Evolutionary conservation across 1,140 invertebrate genomes (phyloP).

Genomic region (Drosophila suzukii): DNA sequence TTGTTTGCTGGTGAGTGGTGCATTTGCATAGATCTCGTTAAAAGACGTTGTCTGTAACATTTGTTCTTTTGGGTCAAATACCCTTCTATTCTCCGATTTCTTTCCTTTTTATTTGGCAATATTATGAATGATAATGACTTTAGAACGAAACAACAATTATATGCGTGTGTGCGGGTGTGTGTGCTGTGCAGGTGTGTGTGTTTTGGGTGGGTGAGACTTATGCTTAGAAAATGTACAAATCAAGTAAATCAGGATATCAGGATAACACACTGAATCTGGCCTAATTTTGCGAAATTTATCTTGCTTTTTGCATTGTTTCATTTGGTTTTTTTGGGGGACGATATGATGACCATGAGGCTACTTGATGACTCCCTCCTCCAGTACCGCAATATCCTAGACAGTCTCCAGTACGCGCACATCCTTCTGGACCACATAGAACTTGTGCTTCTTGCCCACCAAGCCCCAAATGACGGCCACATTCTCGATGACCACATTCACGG

Average conservation of each 20-base stretch:
- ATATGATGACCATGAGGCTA: constrained; percentile 29
- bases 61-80: constrained; percentile 17
- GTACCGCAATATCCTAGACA: constrained; percentile 44
- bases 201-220: constrained; percentile 23
- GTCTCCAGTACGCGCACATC: constrained; percentile 87
- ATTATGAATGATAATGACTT: constrained; percentile 23
- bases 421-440: constrained; percentile 98
- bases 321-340: constrained; percentile 35
- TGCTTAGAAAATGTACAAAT: constrained; percentile 57
- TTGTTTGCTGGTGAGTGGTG: constrained; percentile 24
- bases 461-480: constrained; percentile 97
- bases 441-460: constrained; percentile 95
- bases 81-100: constrained; percentile 11
- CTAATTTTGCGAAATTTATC: constrained; percentile 45
- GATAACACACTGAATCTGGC: constrained; percentile 18
- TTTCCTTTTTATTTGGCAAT: constrained; percentile 29
- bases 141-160: constrained; percentile 59
- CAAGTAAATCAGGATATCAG: constrained; percentile 40
- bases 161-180: constrained; percentile 17
- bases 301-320: constrained; percentile 11
- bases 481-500: constrained; percentile 96
- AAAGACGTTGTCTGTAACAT: constrained; percentile 41
- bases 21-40: constrained; percentile 26
- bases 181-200: constrained; percentile 11
- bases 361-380: constrained; percentile 12